These are phyloP conservation scores for Zoanthus gigantus DNA, from an alignment of 92 coral and sea anemone genomes.

Conservation along the genomic window DNA sequence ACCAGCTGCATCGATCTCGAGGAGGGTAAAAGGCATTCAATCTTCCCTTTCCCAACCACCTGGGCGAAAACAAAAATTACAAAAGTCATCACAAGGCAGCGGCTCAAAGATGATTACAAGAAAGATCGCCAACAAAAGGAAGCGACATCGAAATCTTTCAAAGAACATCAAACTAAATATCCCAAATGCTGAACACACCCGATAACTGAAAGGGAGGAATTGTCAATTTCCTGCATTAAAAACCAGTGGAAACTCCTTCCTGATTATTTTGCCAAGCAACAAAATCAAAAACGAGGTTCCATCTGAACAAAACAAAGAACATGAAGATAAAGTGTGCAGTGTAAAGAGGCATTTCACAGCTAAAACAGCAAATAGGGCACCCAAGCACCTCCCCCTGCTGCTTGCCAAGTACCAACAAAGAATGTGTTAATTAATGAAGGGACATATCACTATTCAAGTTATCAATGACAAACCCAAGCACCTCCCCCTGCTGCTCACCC, in stretches of 20 bases:
- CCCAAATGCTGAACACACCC: conserved; percentile 59
- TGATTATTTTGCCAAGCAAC: background rate
- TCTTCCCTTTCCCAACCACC: conserved; percentile 64
- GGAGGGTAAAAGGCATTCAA: conserved; percentile 62
- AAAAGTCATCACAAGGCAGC: background rate
- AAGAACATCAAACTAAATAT: conserved; percentile 50
- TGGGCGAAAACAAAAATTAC: conserved; percentile 41
- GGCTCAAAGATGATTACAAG: conserved; percentile 47
- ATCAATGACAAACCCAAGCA: background rate
- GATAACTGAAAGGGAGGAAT: conserved; percentile 2
- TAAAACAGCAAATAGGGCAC: background rate
- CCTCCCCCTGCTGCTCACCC: background rate
- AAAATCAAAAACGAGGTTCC: background rate
- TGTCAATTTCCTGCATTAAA: background rate
- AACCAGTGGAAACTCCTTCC: background rate
- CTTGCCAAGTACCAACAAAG: background rate
- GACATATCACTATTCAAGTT: background rate
- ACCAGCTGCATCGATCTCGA: conserved; percentile 51
- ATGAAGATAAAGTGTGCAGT: background rate
- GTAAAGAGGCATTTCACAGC: background rate
- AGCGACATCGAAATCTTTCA: conserved; percentile 60
- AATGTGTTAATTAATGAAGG: background rate
- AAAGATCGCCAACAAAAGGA: conserved; percentile 52
- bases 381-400: background rate
- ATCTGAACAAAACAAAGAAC: background rate